Conservation (phyloP, 2,113 vertebrate genomes). For the Acrocephalus arundinaceus region DNA sequence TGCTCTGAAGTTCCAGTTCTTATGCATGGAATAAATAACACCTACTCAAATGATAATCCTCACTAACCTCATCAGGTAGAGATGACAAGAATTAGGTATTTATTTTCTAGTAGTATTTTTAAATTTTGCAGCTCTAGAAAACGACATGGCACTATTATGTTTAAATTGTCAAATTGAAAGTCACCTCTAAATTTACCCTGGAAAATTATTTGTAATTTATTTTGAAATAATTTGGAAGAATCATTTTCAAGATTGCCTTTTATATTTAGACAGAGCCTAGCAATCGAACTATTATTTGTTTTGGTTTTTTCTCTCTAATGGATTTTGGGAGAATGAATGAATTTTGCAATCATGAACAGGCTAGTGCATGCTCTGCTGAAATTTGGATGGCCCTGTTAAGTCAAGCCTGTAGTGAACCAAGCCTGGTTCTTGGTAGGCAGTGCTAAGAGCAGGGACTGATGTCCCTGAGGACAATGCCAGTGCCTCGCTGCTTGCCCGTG, state of each 20-base stretch:
- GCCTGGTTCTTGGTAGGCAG: background rate
- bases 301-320: background rate
- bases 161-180: background rate
- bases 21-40: background rate
- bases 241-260: background rate
- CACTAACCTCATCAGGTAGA: background rate
- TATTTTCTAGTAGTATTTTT: background rate
- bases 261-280: background rate
- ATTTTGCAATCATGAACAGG: background rate
- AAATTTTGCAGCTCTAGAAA: background rate
- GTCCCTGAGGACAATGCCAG: background rate
- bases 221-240: background rate
- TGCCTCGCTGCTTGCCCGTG: fast-evolving
- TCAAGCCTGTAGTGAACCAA: background rate
- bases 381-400: background rate
- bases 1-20: background rate
- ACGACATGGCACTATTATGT: background rate
- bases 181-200: background rate
- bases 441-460: background rate
- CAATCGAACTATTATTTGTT: background rate
- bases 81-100: background rate
- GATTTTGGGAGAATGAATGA: background rate
- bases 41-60: background rate
- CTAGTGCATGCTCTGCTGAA: background rate
- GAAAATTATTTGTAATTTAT: background rate